Evolutionary conservation across 2,797 vertebrate species (phyloP).

Genomic region (Meriones psammophilus): DNA sequence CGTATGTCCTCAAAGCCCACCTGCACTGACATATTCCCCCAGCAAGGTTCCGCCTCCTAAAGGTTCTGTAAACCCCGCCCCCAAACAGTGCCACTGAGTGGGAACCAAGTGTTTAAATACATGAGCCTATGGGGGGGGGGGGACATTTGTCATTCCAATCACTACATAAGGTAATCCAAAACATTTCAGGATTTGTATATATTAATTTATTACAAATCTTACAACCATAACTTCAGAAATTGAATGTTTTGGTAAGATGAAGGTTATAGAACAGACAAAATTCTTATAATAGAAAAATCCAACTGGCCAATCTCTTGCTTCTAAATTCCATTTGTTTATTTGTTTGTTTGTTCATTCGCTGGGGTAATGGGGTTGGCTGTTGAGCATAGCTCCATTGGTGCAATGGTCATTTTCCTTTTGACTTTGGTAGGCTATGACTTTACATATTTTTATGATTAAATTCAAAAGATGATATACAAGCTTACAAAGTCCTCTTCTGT

Average conservation of each 20-base stretch:
- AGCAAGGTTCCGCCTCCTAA: background rate
- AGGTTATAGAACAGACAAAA: background rate
- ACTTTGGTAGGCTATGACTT: background rate
- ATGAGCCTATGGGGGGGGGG: background rate
- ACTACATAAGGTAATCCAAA: background rate
- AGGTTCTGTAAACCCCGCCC: background rate
- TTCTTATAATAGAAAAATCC: background rate
- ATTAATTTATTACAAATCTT: background rate
- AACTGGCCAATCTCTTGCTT: background rate
- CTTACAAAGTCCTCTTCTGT: rapidly evolving
- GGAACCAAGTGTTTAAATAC: background rate
- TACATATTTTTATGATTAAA: background rate
- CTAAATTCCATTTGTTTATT: background rate
- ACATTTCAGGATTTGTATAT: background rate
- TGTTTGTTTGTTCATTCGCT: background rate
- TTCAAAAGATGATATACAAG: background rate
- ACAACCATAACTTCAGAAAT: background rate
- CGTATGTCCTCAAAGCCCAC: background rate
- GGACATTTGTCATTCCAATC: background rate
- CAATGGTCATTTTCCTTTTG: slow-evolving; percentile 9
- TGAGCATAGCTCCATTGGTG: background rate
- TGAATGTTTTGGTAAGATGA: background rate
- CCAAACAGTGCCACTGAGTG: background rate
- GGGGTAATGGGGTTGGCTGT: background rate
- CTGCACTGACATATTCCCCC: background rate